Evolutionary conservation across 2,888 invertebrate genomes (phyloP).

Genomic region (Amblyjoppa proteus): DNA sequence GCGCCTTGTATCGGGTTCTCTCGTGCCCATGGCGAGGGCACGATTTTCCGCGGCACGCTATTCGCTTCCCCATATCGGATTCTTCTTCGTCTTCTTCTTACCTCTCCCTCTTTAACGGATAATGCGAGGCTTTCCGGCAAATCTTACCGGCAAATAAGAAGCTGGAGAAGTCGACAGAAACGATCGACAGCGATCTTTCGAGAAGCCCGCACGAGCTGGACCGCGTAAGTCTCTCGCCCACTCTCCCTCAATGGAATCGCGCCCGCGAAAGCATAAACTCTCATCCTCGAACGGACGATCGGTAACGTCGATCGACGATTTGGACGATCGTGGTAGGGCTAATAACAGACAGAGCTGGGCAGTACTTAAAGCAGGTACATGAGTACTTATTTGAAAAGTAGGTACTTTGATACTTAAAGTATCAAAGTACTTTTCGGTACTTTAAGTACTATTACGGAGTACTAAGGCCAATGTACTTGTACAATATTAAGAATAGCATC

Average conservation of each 20-base stretch:
- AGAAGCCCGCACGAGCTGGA: slow-evolving; percentile 16
- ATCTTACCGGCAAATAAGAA: slow-evolving; percentile 28
- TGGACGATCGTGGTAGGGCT: neutral
- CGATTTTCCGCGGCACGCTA: slow-evolving; percentile 7
- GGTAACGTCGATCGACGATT: neutral
- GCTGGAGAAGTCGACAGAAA: slow-evolving; percentile 27
- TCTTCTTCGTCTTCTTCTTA: neutral
- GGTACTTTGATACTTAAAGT: too few species aligned
- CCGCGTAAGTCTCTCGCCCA: slow-evolving; percentile 17
- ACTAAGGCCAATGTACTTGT: too few species aligned
- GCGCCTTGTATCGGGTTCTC: neutral
- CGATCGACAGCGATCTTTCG: slow-evolving; percentile 10
- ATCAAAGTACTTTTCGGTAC: too few species aligned
- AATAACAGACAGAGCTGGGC: neutral
- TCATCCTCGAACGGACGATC: neutral
- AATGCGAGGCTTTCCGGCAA: slow-evolving; percentile 31
- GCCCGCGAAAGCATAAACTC: slow-evolving; percentile 7
- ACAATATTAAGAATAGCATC: too few species aligned
- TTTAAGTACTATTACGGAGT: too few species aligned
- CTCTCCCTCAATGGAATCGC: neutral
- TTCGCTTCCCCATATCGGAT: slow-evolving; percentile 16
- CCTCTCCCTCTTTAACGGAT: neutral
- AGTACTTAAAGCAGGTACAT: too few species aligned
- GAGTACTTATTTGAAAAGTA: too few species aligned
- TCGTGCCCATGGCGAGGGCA: neutral